Evolutionary conservation across 1,140 invertebrate species (phyloP).

Genomic region (Andrena cerasifolii): DNA sequence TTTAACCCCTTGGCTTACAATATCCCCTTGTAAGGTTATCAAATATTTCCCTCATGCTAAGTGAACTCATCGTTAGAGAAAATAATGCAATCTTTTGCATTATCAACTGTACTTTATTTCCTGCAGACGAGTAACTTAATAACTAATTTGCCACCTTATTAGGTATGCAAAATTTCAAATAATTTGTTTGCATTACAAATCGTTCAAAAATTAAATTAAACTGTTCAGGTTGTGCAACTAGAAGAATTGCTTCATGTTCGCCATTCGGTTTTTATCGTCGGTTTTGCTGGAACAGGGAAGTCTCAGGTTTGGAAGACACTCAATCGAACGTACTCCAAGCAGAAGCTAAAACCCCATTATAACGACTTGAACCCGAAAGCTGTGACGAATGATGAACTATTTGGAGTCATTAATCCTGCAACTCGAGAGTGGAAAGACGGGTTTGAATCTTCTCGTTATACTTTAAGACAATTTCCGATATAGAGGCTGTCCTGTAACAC

Average conservation of each 20-base stretch:
- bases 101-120: too few species aligned
- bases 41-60: too few species aligned
- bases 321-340: constrained; percentile 90
- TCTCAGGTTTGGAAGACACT: constrained; percentile 96
- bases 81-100: too few species aligned
- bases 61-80: too few species aligned
- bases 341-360: constrained; percentile 91
- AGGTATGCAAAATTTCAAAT: too few species aligned
- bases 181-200: background rate
- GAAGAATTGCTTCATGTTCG: constrained; percentile 96
- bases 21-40: too few species aligned
- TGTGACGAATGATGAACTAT: constrained; percentile 97
- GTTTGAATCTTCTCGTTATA: constrained; percentile 68
- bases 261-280: constrained; percentile 97
- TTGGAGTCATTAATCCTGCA: constrained; percentile 96
- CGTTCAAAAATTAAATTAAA: background rate
- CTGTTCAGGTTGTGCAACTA: constrained; percentile 91
- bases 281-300: constrained; percentile 96
- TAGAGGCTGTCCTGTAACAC: too few species aligned
- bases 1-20: too few species aligned
- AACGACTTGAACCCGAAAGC: constrained; percentile 97
- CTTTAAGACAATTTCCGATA: background rate
- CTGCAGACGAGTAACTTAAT: too few species aligned
- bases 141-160: too few species aligned
- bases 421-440: constrained; percentile 99